Conservation (phyloP, 2,797 vertebrate species). For the Myotis myotis region DNA sequence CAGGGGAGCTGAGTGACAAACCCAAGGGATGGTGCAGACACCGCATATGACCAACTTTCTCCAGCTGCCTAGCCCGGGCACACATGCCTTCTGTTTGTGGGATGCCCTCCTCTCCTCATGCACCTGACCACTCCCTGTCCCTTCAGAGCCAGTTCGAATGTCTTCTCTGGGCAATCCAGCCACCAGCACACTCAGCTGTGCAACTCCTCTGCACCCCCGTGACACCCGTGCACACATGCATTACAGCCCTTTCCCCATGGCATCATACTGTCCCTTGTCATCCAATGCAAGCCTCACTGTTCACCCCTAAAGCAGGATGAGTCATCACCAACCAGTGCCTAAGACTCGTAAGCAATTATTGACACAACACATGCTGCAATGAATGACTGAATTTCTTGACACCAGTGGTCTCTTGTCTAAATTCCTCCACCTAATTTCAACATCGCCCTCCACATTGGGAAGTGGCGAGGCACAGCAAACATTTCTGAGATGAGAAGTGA, state of each 20-base stretch:
- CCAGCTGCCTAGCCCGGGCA: not conserved
- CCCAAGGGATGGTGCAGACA: not conserved
- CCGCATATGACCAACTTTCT: not conserved
- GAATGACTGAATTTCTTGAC: not conserved
- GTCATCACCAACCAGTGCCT: not conserved
- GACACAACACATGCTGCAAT: not conserved
- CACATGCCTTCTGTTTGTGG: accelerated
- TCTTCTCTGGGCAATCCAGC: not conserved
- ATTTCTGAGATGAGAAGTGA: not conserved
- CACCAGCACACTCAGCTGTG: not conserved
- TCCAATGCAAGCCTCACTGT: not conserved
- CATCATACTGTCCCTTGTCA: not conserved
- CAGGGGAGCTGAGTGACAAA: not conserved
- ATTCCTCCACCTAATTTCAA: not conserved
- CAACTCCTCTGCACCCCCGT: not conserved
- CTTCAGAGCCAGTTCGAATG: not conserved
- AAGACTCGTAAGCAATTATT: not conserved
- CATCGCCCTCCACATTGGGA: not conserved
- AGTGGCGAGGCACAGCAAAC: not conserved
- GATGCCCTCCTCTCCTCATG: not conserved
- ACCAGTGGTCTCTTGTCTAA: not conserved
- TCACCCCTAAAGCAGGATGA: not conserved
- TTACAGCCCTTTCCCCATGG: accelerated
- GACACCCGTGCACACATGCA: accelerated
- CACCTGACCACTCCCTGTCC: not conserved